Evolutionary conservation across 1,140 invertebrate genomes (phyloP).

Genomic region (Eumeta japonica): DNA sequence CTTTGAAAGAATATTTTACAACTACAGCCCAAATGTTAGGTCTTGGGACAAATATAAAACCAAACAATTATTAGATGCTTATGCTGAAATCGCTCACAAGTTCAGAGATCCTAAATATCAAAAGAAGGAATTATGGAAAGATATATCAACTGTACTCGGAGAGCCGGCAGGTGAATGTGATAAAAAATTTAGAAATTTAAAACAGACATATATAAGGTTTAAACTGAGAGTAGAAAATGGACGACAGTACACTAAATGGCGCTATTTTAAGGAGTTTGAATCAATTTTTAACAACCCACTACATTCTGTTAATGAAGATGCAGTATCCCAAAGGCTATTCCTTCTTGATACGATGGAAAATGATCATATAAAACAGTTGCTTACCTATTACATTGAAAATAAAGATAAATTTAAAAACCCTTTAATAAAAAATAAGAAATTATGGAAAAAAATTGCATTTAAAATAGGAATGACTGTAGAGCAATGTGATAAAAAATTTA

Average conservation of each 20-base stretch:
- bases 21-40: constrained; percentile 30
- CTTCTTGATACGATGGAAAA: neutral
- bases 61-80: constrained; percentile 31
- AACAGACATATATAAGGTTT: constrained; percentile 42
- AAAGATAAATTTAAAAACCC: constrained; percentile 38
- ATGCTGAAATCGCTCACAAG: constrained; percentile 34
- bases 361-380: constrained; percentile 26
- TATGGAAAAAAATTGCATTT: constrained; percentile 33
- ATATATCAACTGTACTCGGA: constrained; percentile 33
- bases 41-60: constrained; percentile 40
- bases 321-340: neutral
- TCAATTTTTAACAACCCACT: constrained; percentile 29
- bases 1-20: constrained; percentile 47
- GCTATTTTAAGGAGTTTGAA: constrained; percentile 45
- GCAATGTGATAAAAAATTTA: constrained; percentile 46
- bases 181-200: constrained; percentile 46
- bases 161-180: constrained; percentile 35
- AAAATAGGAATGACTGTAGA: constrained; percentile 32
- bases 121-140: constrained; percentile 49
- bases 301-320: no score
- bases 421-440: constrained; percentile 30
- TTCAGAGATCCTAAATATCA: constrained; percentile 39
- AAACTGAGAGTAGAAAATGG: constrained; percentile 29
- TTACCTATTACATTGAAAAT: constrained; percentile 39
- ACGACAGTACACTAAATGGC: constrained; percentile 36